Evolutionary conservation across 2,797 vertebrate species (phyloP).

Genomic region (Pelobates cultripes): DNA sequence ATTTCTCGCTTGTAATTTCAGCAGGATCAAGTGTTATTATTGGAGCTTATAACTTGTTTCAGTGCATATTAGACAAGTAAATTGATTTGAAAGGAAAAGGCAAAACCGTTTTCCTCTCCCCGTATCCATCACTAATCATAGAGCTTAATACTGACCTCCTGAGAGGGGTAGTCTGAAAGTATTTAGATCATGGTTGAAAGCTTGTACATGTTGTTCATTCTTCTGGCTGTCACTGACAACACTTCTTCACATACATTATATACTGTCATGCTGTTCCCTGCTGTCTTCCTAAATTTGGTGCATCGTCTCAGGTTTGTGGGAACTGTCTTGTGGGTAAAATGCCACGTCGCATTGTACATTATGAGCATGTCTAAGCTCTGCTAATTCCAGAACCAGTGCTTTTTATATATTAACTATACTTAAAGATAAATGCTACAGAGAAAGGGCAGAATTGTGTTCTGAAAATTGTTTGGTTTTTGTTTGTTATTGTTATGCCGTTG

Average conservation of each 20-base stretch:
- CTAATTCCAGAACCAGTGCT: no score
- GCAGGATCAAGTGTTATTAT: constrained; percentile 54
- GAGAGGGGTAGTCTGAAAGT: constrained; percentile 16
- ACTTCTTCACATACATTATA: constrained; percentile 8
- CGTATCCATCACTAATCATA: constrained; percentile 48
- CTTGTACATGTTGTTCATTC: constrained; percentile 10
- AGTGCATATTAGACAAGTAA: constrained; percentile 49
- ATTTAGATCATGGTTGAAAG: constrained; percentile 14
- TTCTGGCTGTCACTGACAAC: not conserved
- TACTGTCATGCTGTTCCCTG: not conserved
- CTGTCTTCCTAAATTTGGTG: not conserved
- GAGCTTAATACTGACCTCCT: constrained; percentile 37
- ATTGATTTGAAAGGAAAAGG: constrained; percentile 51
- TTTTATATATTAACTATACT: no score
- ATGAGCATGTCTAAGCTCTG: no score
- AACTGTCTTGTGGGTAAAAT: not conserved
- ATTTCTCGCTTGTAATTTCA: constrained; percentile 52
- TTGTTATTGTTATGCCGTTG: no score
- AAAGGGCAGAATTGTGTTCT: no score
- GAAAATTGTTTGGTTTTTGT: no score
- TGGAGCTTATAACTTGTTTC: constrained; percentile 53
- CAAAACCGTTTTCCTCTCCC: constrained; percentile 48
- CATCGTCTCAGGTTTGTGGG: not conserved
- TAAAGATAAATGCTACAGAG: no score
- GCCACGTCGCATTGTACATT: no score